Base-by-base conservation (phyloP, 2,888 invertebrate genomes). In the Meiosimyza platycephala region DNA sequence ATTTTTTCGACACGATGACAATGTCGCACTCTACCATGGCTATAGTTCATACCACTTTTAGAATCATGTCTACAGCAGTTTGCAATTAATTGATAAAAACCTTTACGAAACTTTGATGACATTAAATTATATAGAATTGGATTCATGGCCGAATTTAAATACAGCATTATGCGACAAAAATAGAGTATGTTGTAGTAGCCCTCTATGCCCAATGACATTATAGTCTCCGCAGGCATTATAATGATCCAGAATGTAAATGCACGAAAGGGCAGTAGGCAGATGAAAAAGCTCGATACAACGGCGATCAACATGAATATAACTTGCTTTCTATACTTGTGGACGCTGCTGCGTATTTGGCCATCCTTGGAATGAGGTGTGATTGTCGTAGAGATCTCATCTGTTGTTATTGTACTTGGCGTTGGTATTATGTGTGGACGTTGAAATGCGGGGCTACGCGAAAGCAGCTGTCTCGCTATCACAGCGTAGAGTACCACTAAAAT, bases 61-160 rank as follows among this genome's bases (percentile, higher is more conserved):
- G 18, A 18, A 18, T 18, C 67, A 73, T 78, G 1, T 81, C 82
- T 15, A 79, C 62, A 75, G 47, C 84, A 84, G 18, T 82, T 82
- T 6, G 90, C 89, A 76, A 93, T 90, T 65, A 94, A 86, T 80
- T 90, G 91, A 70, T 93, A 89, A 79, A 95, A 95, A 6, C 94
- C 95, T 67, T 92, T 92, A 11, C 96, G 90, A 88, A 97, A 97
- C 85, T 96, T 96, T 1, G 95, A 94, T 73, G 95, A 95, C 93
- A 96, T 95, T 71, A 96, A 90, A 85, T 96, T 96, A 88, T 97
- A 97, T 68, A 97, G 88, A 81, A 96, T 94, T 13, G 96, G 96
- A 89, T 97, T 97, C 71, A 96, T 92, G 13, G 96, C 96, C 64
- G 96, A 96, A 87, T 97, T 96, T 70, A 96, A 90, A 88, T 96